phyloP scores from a whole-genome alignment of 2,797 vertebrate species.

The Silurus lanzhouensis region DNA sequence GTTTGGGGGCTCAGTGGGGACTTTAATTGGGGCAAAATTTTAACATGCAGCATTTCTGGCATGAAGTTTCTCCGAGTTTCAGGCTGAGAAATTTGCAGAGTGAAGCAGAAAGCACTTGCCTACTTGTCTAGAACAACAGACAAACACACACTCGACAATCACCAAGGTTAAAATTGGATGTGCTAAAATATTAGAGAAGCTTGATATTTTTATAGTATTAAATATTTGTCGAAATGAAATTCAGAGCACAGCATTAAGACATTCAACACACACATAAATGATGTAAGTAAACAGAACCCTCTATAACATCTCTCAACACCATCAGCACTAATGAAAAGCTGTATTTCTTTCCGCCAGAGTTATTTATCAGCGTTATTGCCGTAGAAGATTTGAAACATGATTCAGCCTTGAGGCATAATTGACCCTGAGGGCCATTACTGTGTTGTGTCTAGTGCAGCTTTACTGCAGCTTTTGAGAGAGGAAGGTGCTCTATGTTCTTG shows the following conservation, averaged over 20 bases:
- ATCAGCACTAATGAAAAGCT: conserved; percentile 27
- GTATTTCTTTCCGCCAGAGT: conserved; percentile 19
- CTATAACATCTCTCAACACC: background rate
- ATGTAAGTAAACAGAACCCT: conserved; percentile 22
- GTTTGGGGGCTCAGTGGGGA: conserved; percentile 27
- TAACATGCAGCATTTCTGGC: conserved; percentile 41
- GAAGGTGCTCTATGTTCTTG: conserved; percentile 7
- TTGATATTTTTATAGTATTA: background rate
- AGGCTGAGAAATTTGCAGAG: conserved; percentile 26
- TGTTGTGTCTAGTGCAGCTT: conserved; percentile 41
- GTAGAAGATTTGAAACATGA: conserved; percentile 26
- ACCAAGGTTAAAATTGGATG: background rate
- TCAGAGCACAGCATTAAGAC: background rate
- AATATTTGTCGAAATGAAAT: background rate
- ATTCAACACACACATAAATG: background rate
- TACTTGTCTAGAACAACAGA: conserved; percentile 10
- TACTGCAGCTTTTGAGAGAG: conserved; percentile 22
- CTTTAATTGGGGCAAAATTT: conserved; percentile 38
- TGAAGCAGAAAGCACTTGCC: conserved; percentile 32
- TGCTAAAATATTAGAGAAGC: background rate
- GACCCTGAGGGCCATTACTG: conserved; percentile 32
- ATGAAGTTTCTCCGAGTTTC: conserved; percentile 12
- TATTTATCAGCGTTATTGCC: conserved; percentile 19
- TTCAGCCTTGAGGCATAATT: conserved; percentile 41
- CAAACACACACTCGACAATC: conserved; percentile 10